These are phyloP conservation scores for Nettapus auritus DNA, from an alignment of 2,113 vertebrate species.

Conservation along the genomic window DNA sequence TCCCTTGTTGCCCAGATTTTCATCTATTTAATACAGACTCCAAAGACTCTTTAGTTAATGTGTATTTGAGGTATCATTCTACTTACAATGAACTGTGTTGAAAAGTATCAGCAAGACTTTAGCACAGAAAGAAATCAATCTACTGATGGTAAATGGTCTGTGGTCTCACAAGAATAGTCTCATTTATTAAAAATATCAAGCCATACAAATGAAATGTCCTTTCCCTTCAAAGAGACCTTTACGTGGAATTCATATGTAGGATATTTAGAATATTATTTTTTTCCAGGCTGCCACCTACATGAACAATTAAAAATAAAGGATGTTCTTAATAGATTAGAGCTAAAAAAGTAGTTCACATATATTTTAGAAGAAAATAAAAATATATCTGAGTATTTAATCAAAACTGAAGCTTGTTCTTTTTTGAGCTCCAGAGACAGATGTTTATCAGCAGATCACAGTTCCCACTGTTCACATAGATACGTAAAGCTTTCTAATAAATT, in stretches of 20 bases:
- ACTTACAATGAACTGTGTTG: slow-evolving; percentile 59
- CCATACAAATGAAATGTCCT: slow-evolving; percentile 66
- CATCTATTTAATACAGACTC: slow-evolving; percentile 54
- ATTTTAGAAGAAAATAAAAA: background rate
- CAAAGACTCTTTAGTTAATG: slow-evolving; percentile 67
- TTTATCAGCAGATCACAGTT: background rate
- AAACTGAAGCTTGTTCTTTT: background rate
- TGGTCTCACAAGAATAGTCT: slow-evolving; percentile 59
- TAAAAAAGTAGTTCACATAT: background rate
- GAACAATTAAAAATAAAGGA: background rate
- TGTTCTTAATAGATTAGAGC: background rate
- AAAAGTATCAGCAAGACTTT: slow-evolving; percentile 61
- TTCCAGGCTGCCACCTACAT: background rate
- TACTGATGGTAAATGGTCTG: slow-evolving; percentile 57
- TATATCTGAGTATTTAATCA: background rate
- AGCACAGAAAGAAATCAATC: slow-evolving; percentile 69
- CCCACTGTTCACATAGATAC: background rate
- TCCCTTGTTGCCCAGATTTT: background rate
- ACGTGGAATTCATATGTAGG: slow-evolving; percentile 37
- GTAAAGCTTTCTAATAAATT: background rate
- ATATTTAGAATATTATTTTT: background rate
- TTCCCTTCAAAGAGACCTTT: slow-evolving; percentile 46
- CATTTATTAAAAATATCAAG: slow-evolving; percentile 74
- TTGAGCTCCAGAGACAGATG: background rate
- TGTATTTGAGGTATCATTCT: slow-evolving; percentile 64